These are phyloP conservation scores for Sebastes nivosus DNA, from an alignment of 2,797 vertebrate genomes.

Conservation along the genomic window DNA sequence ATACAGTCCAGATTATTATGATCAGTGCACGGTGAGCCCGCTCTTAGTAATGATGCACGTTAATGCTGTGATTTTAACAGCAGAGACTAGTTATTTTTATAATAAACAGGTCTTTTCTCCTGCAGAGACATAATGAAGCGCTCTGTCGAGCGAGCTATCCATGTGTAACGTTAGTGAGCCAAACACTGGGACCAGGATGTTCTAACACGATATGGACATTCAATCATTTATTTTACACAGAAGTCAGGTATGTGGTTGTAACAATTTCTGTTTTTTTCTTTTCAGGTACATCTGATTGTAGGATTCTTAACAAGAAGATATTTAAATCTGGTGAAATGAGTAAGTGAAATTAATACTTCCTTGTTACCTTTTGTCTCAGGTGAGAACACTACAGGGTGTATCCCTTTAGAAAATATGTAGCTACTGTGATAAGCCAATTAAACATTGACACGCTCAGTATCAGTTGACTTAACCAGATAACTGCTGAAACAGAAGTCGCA, in stretches of 20 bases:
- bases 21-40: accelerated
- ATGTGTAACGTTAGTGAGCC: no score
- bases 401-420: no score
- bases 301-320: background rate
- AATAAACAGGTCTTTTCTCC: no score
- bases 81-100: background rate
- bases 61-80: background rate
- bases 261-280: background rate
- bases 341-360: slow-evolving; percentile 25
- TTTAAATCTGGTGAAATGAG: slow-evolving; percentile 67
- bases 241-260: background rate
- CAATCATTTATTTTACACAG: background rate
- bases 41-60: background rate
- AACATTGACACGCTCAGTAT: background rate
- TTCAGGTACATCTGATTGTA: slow-evolving; percentile 20
- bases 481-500: background rate
- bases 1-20: background rate
- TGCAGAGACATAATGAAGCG: background rate
- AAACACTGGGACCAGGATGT: background rate
- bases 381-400: background rate
- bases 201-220: background rate
- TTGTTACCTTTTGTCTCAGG: background rate
- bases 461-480: background rate
- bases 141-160: background rate
- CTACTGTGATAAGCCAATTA: accelerated